Evolutionary conservation across 2,113 vertebrate species (phyloP).

Genomic region (Hyperoodon ampullatus): DNA sequence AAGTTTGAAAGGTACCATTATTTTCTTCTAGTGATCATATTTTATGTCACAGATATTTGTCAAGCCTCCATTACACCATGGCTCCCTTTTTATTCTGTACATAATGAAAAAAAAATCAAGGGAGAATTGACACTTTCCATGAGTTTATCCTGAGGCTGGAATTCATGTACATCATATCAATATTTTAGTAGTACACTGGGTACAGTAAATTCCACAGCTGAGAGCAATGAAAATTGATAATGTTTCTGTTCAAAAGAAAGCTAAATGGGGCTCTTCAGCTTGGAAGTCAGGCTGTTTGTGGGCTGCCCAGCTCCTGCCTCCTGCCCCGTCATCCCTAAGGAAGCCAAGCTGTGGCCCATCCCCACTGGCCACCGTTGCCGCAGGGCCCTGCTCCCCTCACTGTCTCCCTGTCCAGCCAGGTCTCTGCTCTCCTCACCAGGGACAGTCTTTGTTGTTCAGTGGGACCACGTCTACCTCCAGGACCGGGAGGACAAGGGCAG

Average conservation of each 20-base stretch:
- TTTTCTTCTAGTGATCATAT: conserved; percentile 24
- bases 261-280: background rate
- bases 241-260: conserved; percentile 25
- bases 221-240: conserved; percentile 46
- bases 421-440: conserved; percentile 83
- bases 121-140: conserved; percentile 47
- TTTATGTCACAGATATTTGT: conserved; percentile 53
- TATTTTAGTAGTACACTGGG: conserved; percentile 35
- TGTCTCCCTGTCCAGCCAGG: background rate
- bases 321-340: background rate
- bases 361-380: rapidly evolving
- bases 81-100: conserved; percentile 4
- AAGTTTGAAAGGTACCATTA: conserved; percentile 49
- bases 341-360: background rate
- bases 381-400: background rate
- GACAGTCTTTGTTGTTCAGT: conserved; percentile 94
- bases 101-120: conserved; percentile 29
- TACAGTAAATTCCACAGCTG: conserved; percentile 22
- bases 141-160: conserved; percentile 37
- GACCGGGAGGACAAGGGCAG: conserved; percentile 90
- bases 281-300: background rate
- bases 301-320: background rate
- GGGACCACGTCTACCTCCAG: conserved; percentile 93
- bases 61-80: background rate
- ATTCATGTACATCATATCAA: conserved; percentile 17